Percentiles rank a stretch among this genome's conserved stretches.
phyloP scores from a whole-genome alignment of 1,140 invertebrate species.

The Drosophila orosa region DNA sequence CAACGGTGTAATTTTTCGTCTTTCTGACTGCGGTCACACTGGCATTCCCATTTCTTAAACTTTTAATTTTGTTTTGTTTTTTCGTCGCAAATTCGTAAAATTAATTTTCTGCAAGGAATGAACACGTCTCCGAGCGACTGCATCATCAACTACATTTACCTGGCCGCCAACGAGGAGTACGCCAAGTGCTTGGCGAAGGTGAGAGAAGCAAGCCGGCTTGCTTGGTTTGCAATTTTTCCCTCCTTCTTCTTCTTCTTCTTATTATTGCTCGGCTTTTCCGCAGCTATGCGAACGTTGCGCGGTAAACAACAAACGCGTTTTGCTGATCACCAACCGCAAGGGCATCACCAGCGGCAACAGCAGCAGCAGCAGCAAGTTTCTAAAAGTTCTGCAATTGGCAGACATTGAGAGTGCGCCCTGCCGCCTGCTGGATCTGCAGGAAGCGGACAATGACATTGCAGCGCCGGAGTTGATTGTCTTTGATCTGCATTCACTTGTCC shows the following conservation, averaged over 20 bases:
- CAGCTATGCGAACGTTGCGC: conserved; percentile 59
- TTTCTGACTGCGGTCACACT: conserved; percentile 2
- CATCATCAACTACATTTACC: conserved; percentile 50
- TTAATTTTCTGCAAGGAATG: conserved; percentile 1
- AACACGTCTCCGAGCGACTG: conserved; percentile 15
- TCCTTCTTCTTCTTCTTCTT: background rate
- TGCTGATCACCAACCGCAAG: conserved; percentile 50
- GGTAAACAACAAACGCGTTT: conserved; percentile 38
- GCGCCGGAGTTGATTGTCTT: conserved; percentile 52
- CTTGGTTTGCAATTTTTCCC: background rate
- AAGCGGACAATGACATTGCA: background rate
- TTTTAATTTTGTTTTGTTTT: conserved; percentile 17
- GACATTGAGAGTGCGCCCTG: conserved; percentile 54
- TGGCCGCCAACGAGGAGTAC: conserved; percentile 55
- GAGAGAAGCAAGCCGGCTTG: background rate
- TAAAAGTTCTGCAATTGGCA: conserved; percentile 3
- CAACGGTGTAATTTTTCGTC: background rate
- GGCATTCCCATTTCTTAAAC: background rate
- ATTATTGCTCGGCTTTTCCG: background rate
- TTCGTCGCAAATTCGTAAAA: background rate
- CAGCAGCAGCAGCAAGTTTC: conserved; percentile 5
- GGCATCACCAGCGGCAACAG: background rate
- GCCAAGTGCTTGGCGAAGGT: conserved; percentile 46
- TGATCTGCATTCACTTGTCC: conserved; percentile 53
- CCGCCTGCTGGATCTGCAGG: conserved; percentile 40